These are phyloP conservation scores for Archivesica marissinica DNA, from an alignment of 1,140 invertebrate genomes.

Conservation along the genomic window DNA sequence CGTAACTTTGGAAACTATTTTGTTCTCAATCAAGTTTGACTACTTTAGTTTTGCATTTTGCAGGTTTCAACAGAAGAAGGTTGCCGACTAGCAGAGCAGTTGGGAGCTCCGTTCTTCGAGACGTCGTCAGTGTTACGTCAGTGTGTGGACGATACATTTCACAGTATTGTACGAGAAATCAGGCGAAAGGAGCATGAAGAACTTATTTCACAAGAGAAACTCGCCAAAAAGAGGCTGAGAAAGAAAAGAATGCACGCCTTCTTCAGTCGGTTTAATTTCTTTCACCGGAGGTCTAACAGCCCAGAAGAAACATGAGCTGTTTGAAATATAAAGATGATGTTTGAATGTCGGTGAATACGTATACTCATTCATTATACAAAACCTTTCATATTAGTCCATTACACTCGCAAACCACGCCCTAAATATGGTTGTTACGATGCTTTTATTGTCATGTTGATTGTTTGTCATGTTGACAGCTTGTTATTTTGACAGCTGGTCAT, in stretches of 20 bases:
- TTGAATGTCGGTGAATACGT: neutral
- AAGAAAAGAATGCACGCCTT: constrained; percentile 53
- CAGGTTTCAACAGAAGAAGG: constrained; percentile 89
- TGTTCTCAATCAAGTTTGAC: no score
- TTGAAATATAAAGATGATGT: no score
- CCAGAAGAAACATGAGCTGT: constrained; percentile 21
- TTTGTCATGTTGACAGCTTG: no score
- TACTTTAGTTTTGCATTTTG: constrained; percentile 85
- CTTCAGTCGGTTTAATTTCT: constrained; percentile 53
- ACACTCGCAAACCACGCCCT: no score
- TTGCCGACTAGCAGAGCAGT: constrained; percentile 82
- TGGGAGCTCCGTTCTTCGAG: constrained; percentile 81
- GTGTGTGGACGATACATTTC: constrained; percentile 83
- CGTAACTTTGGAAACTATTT: no score
- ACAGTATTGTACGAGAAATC: constrained; percentile 83
- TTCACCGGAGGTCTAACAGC: constrained; percentile 25
- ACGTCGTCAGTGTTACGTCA: constrained; percentile 79
- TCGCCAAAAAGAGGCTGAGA: constrained; percentile 39
- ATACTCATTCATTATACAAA: neutral
- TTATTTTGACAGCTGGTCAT: no score
- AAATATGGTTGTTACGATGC: no score
- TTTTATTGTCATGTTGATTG: no score
- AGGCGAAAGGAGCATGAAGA: constrained; percentile 77
- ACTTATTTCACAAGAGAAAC: constrained; percentile 44
- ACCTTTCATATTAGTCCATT: neutral